These are phyloP conservation scores for Cyprinodon brontotheroides DNA, from an alignment of 2,113 vertebrate species.

Conservation along the genomic window DNA sequence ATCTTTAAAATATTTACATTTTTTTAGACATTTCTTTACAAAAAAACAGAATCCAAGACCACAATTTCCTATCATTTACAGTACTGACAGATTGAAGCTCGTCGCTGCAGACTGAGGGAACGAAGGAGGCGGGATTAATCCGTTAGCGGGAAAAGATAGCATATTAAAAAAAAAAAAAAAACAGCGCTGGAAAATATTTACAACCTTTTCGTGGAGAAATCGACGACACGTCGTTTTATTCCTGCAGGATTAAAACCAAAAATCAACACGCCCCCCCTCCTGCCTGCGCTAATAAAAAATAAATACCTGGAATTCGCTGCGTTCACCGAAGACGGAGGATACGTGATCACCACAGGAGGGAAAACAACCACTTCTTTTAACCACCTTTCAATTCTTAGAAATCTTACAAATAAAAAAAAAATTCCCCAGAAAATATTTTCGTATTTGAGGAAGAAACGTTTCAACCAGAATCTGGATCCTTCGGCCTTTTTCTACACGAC, in stretches of 20 bases:
- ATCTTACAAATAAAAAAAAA: conserved; percentile 84
- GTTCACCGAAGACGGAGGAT: conserved; percentile 71
- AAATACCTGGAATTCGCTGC: conserved; percentile 84
- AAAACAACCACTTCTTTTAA: conserved; percentile 11
- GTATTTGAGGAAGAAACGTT: conserved; percentile 80
- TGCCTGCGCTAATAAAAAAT: conserved; percentile 80
- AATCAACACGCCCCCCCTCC: conserved; percentile 15
- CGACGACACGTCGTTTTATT: conserved; percentile 33
- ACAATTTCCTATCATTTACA: conserved; percentile 77
- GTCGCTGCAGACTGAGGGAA: conserved; percentile 51
- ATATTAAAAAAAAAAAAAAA: conserved; percentile 25
- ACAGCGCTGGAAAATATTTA: conserved; percentile 11
- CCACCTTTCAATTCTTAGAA: conserved; percentile 85
- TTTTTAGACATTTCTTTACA: conserved; percentile 70
- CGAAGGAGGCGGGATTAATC: conserved; percentile 25
- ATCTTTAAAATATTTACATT: conserved; percentile 68
- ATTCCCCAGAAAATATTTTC: conserved; percentile 84
- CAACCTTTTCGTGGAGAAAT: not conserved
- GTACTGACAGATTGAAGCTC: conserved; percentile 73
- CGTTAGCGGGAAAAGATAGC: conserved; percentile 38
- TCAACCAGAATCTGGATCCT: conserved; percentile 78
- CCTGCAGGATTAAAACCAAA: conserved; percentile 38
- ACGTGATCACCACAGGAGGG: conserved; percentile 28
- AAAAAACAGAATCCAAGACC: conserved; percentile 59
- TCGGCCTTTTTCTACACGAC: conserved; percentile 81